phyloP scores from a whole-genome alignment of 2,113 vertebrate genomes.

The Phainopepla nitens region DNA sequence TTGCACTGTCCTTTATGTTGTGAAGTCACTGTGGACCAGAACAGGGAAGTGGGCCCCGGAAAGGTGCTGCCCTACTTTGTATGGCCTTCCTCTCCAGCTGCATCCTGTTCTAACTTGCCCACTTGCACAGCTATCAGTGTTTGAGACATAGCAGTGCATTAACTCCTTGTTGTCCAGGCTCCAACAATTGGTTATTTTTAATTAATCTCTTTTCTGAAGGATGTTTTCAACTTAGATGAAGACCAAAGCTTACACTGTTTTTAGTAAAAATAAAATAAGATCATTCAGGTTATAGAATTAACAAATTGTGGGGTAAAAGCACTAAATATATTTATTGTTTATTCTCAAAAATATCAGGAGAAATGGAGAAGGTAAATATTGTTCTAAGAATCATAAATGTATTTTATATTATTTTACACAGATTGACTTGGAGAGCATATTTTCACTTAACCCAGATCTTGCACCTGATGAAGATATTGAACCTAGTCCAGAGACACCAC shows the following conservation, averaged over 20 bases:
- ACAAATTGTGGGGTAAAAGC: neutral
- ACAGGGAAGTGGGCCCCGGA: neutral
- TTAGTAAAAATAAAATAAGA: neutral
- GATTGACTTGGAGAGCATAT: conserved; percentile 95
- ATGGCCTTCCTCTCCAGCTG: neutral
- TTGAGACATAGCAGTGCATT: neutral
- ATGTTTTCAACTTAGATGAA: neutral
- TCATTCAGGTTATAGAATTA: neutral
- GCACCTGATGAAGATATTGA: conserved; percentile 88
- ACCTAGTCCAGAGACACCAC: conserved; percentile 84
- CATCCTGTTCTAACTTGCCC: neutral
- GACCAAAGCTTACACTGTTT: neutral
- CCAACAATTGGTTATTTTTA: neutral
- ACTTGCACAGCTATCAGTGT: neutral
- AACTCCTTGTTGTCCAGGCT: neutral
- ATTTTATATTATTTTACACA: conserved; percentile 50
- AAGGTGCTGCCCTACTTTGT: neutral
- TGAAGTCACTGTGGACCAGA: neutral
- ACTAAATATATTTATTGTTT: neutral
- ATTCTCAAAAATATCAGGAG: neutral
- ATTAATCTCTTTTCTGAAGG: neutral
- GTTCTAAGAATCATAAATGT: neutral
- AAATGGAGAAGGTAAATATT: neutral
- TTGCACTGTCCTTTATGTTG: neutral
- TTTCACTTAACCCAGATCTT: conserved; percentile 90